Percentiles rank a stretch among this genome's conserved stretches.
Conservation (phyloP, 2,113 vertebrate species). For the Ciconia stormi region DNA sequence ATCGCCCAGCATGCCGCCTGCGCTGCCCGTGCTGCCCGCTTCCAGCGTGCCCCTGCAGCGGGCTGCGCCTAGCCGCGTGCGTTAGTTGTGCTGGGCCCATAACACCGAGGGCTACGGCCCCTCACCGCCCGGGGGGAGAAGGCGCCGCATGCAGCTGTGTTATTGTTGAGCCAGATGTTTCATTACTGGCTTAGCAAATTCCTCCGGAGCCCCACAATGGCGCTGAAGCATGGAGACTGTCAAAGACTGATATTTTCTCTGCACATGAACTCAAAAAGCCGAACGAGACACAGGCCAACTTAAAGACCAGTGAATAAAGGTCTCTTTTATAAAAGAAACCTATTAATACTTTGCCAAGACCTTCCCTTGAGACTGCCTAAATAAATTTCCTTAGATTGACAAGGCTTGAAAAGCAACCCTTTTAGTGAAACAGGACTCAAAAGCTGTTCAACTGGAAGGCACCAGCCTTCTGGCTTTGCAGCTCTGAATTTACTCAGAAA, state of each 20-base stretch:
- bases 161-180: neutral
- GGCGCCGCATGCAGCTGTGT: neutral
- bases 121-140: rapidly evolving
- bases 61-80: neutral
- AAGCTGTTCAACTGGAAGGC: neutral
- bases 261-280: neutral
- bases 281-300: neutral
- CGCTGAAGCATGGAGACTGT: neutral
- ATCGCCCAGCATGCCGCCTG: neutral
- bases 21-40: neutral
- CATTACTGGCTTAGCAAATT: neutral
- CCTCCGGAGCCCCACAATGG: neutral
- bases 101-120: rapidly evolving
- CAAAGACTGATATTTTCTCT: neutral
- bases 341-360: neutral
- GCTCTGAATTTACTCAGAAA: neutral
- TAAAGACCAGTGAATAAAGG: neutral
- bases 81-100: rapidly evolving
- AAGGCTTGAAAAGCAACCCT: neutral
- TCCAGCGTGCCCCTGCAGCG: neutral
- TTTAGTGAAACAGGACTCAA: neutral
- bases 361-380: conserved; percentile 12
- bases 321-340: neutral
- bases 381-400: neutral
- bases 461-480: neutral